Conservation (phyloP, 2,113 vertebrate genomes). For the Syngnathoides biaculeatus region DNA sequence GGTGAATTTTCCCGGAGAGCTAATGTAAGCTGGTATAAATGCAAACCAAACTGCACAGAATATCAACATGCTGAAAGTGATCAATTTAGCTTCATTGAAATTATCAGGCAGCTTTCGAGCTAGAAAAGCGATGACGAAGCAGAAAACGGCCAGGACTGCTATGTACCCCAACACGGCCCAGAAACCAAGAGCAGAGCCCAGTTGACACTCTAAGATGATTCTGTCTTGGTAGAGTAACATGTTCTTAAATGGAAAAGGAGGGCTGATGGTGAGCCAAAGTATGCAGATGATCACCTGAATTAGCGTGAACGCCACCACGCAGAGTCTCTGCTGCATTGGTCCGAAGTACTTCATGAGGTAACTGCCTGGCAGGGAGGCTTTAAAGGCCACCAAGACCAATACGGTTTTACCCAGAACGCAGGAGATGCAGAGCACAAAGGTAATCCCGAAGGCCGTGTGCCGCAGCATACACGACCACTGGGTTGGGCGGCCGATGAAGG, state of each 20-base stretch:
- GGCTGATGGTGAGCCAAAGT: slow-evolving; percentile 65
- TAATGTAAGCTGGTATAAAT: slow-evolving; percentile 73
- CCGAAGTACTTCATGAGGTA: slow-evolving; percentile 75
- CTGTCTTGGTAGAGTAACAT: slow-evolving; percentile 46
- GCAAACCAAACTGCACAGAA: slow-evolving; percentile 75
- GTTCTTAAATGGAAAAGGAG: slow-evolving; percentile 66
- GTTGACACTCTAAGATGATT: slow-evolving; percentile 65
- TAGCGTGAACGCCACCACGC: slow-evolving; percentile 57
- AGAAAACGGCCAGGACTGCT: slow-evolving; percentile 61
- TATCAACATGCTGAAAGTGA: slow-evolving; percentile 77
- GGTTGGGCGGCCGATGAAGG: slow-evolving; percentile 69
- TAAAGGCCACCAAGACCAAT: slow-evolving; percentile 75
- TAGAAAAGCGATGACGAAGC: slow-evolving; percentile 72
- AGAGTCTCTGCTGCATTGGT: slow-evolving; percentile 62
- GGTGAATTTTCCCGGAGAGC: slow-evolving; percentile 73
- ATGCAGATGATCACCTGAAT: slow-evolving; percentile 69
- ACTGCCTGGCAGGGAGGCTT: slow-evolving; percentile 68
- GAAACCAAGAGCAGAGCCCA: slow-evolving; percentile 65
- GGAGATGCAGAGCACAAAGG: slow-evolving; percentile 73
- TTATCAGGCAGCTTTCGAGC: slow-evolving; percentile 70
- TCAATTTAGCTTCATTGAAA: slow-evolving; percentile 75
- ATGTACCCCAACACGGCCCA: slow-evolving; percentile 71
- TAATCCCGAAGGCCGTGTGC: slow-evolving; percentile 72
- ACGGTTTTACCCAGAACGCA: slow-evolving; percentile 78
- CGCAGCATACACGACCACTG: slow-evolving; percentile 72